These are phyloP conservation scores for Apis cerana DNA, from an alignment of 1,140 invertebrate species.

Conservation along the genomic window DNA sequence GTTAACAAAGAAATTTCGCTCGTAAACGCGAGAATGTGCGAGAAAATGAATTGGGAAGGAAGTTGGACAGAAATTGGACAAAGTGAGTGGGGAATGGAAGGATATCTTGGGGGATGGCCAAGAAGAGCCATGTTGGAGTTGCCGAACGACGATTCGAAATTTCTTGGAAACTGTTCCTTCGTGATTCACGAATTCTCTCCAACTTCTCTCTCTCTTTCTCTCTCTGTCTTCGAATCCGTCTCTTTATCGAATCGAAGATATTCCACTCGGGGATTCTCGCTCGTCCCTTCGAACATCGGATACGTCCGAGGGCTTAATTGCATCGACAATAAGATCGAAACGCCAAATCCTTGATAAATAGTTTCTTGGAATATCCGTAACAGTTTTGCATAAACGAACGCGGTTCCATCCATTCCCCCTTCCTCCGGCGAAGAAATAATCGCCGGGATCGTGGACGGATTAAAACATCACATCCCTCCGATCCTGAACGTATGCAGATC, in stretches of 20 bases:
- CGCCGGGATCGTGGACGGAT: constrained; percentile 56
- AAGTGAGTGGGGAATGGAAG: constrained; percentile 54
- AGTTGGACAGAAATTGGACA: constrained; percentile 60
- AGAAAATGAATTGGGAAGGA: constrained; percentile 60
- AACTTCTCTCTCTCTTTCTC: background rate
- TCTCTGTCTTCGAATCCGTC: background rate
- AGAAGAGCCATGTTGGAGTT: constrained; percentile 39
- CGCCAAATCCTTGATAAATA: background rate
- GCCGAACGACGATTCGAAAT: constrained; percentile 49
- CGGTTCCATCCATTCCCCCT: background rate
- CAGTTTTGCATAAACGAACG: background rate
- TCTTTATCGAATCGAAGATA: constrained; percentile 38
- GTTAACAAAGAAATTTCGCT: too few relatives aligned
- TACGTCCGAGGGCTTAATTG: background rate
- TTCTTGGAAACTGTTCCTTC: constrained; percentile 62
- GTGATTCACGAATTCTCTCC: background rate
- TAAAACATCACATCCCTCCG: constrained; percentile 73
- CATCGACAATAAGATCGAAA: too few relatives aligned
- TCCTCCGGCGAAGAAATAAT: constrained; percentile 52
- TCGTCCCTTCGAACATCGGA: background rate
- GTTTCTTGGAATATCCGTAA: background rate
- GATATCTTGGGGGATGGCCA: constrained; percentile 35
- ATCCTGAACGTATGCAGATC: constrained; percentile 72
- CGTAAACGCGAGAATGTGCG: background rate
- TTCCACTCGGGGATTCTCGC: background rate